Base-by-base conservation (phyloP, 1,140 invertebrate genomes). In the Neuroterus valhalla region DNA sequence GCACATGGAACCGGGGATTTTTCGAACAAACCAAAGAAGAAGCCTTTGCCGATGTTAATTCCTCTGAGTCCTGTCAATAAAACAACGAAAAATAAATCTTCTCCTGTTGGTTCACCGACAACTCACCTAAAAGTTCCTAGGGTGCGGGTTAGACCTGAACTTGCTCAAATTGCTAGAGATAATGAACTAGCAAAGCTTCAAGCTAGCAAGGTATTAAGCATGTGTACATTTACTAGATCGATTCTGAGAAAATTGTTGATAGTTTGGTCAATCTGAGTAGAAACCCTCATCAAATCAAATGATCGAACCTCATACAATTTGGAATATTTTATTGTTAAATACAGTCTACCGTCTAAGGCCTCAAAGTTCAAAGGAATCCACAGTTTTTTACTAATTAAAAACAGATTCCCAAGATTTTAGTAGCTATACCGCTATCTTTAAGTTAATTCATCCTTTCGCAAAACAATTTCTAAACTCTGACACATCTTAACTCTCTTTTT, bases 111-210 rank as follows among this genome's bases (percentile, higher is more conserved):
- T 14, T 70, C 80, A 11, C 68, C 81, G 2, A 76, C 90, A 0
- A 86, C 83, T 2, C 69, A 87, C 4, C 67, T 87, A 12, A 87
- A 86, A 76, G 88, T 89, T 44, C 88, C 87, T 12, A 82, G 83
- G 0, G 87, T 89, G 5, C 82, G 87, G 17, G 88, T 89, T 1
- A 84, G 87, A 70, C 87, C 87, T 0, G 87, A 89, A 75, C 73
- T 85, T 71, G 91, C 87, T 46, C 90, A 86, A 88, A 91, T 91
- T 77, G 91, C 91, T 2, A 91, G 91, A 82, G 91, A 92, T 62
- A 91, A 87, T 11, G 92, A 91, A 84, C 91, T 90, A 84, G 85
- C 93, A 88, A 88, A 86, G 68, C 78, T 89, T 14, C 86, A 86
- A 19, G 66, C 46, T 48, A 80, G 70, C 68, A 66, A 66, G 74